phyloP scores from a whole-genome alignment of 35 echinoderm and acorn worm genomes.

The Anneissia japonica region DNA sequence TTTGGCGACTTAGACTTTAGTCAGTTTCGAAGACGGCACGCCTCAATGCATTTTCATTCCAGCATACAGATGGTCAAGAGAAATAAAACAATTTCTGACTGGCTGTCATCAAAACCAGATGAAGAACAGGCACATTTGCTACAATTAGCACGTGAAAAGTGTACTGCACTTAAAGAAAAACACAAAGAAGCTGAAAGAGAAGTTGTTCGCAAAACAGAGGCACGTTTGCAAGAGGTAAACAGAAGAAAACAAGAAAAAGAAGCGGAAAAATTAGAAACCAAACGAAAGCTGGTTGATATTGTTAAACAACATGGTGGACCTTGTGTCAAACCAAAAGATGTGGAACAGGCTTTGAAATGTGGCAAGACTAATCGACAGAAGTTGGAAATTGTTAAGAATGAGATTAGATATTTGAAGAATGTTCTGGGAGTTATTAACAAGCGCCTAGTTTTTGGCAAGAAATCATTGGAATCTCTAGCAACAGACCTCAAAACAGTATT shows the following conservation, averaged over 20 bases:
- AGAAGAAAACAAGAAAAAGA: constrained; percentile 20
- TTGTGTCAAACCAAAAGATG: constrained; percentile 11
- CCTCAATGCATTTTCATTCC: no score
- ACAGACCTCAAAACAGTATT: background rate
- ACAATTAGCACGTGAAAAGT: no score
- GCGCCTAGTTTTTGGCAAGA: constrained; percentile 7
- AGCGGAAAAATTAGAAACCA: background rate
- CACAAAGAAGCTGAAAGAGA: constrained; percentile 6
- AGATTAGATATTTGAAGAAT: constrained; percentile 5
- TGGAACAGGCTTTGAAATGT: background rate
- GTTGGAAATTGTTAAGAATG: constrained; percentile 6
- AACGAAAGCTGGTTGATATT: background rate
- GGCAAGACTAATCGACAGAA: background rate
- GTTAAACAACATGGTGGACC: constrained; percentile 29
- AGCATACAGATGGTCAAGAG: no score
- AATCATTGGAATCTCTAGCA: background rate
- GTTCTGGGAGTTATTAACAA: constrained; percentile 9
- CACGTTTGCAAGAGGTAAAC: background rate
- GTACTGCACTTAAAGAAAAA: background rate
- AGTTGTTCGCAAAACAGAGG: background rate
- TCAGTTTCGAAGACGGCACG: no score
- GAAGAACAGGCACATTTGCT: no score
- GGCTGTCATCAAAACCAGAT: no score
- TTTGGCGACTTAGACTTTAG: no score
- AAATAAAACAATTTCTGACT: no score